A percentile compares a stretch with the other conserved stretches of the same genome.
Evolutionary conservation across 1,140 invertebrate species (phyloP).

Genomic region (Adelges cooleyi): DNA sequence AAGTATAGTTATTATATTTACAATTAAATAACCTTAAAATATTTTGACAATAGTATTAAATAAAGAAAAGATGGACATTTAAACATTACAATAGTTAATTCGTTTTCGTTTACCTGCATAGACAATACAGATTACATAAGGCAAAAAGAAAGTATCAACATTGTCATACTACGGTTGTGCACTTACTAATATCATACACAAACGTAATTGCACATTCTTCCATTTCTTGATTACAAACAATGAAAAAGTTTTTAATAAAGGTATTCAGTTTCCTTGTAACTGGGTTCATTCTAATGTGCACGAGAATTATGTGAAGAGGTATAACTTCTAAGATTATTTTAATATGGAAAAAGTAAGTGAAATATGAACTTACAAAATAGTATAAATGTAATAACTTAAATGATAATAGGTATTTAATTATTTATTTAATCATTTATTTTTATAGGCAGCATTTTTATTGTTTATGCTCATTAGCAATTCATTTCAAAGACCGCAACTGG

Average conservation of each 20-base stretch:
- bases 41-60: too few species aligned
- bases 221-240: constrained; percentile 13
- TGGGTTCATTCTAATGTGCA: neutral
- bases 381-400: too few species aligned
- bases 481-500: neutral
- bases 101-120: neutral
- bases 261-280: neutral
- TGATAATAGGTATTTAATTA: too few species aligned
- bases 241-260: neutral
- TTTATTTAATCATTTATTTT: too few species aligned
- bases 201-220: neutral
- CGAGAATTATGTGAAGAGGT: neutral
- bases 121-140: constrained; percentile 12
- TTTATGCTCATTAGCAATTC: neutral
- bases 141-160: constrained; percentile 5
- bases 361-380: neutral
- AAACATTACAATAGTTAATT: too few species aligned
- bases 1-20: too few species aligned
- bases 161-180: neutral
- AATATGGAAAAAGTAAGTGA: constrained; percentile 8
- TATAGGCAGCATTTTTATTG: neutral
- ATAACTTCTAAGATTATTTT: neutral
- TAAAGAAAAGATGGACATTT: too few species aligned
- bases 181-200: neutral
- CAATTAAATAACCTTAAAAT: too few species aligned